Base-by-base conservation (phyloP, 1,140 invertebrate genomes). In the Cydia amplana region DNA sequence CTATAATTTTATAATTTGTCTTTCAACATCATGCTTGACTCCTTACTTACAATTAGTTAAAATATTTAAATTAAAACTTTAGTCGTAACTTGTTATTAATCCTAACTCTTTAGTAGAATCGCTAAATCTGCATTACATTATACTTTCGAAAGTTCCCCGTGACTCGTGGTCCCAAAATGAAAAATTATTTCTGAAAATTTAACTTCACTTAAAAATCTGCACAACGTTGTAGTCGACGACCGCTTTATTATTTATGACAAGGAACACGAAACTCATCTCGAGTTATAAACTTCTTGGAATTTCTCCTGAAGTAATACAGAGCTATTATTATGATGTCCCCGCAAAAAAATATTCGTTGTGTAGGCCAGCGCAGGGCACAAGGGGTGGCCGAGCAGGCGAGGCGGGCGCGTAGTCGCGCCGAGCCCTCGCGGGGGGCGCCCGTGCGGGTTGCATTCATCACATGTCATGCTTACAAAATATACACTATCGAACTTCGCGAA, bases 261-360 rank as follows among this genome's bases (percentile, higher is more conserved):
- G 90, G 90, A 92, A 92, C 91, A 91, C 91, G 90, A 92, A 92
- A 91, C 91, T 92, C 91, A 92, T 92, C 90, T 92, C 91, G 90
- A 92, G 91, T 92, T 92, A 92, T 92, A 92, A 92, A 92, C 90
- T 92, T 92, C 91, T 91, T 92, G 91, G 91, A 92, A 92, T 92
- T 92, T 91, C 89, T 92, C 90, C 90, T 92, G 91, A 91, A 92
- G 91, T 92, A 92, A 91, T 92, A 92, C 90, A 92, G 90, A 90
- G 91, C 91, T 91, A 92, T 92, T 92, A 92, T 92, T 92, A 92
- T 92, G 89, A 92, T 91, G 91, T 92, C 89, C 88, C 90, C 89
- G 85, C 91, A 89, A 92, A 92, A 92, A 92, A 92, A 92, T 89
- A 89, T 91, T 91, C 87, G 84, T 77, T 76, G 83, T 82, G 79